A percentile compares a stretch with the other conserved stretches of the same genome.
phyloP scores from a whole-genome alignment of 2,797 vertebrate genomes.

The Sarcophilus harrisii region DNA sequence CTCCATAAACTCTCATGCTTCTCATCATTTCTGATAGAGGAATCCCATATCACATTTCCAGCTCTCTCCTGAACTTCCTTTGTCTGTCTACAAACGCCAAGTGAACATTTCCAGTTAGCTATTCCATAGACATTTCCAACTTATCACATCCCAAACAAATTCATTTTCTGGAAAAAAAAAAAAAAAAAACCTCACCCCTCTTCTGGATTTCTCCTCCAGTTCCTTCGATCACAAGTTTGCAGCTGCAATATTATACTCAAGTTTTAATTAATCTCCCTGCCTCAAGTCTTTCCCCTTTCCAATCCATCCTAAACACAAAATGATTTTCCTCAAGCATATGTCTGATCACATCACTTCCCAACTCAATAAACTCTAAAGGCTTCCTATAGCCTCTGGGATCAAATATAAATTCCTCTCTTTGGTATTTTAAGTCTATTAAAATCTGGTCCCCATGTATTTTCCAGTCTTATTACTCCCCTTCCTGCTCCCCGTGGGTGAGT shows the following conservation, averaged over 20 bases:
- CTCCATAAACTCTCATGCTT: not conserved
- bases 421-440: not conserved
- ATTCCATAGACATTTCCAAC: not conserved
- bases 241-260: not conserved
- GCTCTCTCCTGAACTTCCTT: not conserved
- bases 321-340: not conserved
- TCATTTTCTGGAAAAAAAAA: not conserved
- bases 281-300: not conserved
- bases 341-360: not conserved
- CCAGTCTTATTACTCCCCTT: not conserved
- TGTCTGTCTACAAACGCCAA: not conserved
- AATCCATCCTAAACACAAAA: not conserved
- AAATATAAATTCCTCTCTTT: not conserved
- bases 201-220: not conserved
- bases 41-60: not conserved
- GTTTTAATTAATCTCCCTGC: not conserved
- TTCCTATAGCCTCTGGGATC: not conserved
- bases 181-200: not conserved
- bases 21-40: not conserved
- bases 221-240: not conserved
- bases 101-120: not conserved
- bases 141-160: not conserved
- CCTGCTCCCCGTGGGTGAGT: constrained; percentile 9
- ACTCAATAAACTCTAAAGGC: not conserved
- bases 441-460: not conserved